Percentiles rank a stretch among this genome's conserved stretches.
Conservation (phyloP, 53 echinoderm and acorn worm species). For the Patiria pectinifera region DNA sequence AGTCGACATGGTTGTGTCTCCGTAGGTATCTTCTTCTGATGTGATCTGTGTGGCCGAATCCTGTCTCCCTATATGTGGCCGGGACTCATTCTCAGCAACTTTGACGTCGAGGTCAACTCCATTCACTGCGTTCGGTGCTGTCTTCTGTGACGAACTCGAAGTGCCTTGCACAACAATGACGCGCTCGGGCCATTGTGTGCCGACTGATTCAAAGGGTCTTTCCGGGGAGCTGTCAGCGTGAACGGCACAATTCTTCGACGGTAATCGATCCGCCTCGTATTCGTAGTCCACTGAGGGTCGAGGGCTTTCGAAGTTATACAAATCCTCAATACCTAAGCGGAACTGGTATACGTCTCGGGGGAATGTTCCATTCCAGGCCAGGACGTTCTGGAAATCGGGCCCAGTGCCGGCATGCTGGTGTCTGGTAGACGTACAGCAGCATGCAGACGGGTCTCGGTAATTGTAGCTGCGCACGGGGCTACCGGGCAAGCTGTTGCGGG, state of each 20-base stretch:
- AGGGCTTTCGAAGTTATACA: constrained; percentile 88
- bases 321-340: constrained; percentile 77
- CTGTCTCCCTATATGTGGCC: constrained; percentile 40
- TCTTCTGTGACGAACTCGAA: constrained; percentile 65
- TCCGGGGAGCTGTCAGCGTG: constrained; percentile 75
- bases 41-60: constrained; percentile 38
- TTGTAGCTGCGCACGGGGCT: constrained; percentile 87
- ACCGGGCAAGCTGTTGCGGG: constrained; percentile 84
- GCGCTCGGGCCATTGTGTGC: constrained; percentile 95
- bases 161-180: constrained; percentile 80
- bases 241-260: constrained; percentile 60
- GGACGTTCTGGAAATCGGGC: constrained; percentile 84
- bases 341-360: constrained; percentile 94
- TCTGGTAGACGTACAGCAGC: constrained; percentile 75
- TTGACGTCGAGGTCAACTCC: constrained; percentile 39
- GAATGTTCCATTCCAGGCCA: constrained; percentile 98
- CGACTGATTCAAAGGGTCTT: constrained; percentile 77
- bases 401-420: constrained; percentile 49
- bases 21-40: constrained; percentile 8
- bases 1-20: constrained; percentile 31
- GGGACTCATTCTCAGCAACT: constrained; percentile 45
- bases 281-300: constrained; percentile 93
- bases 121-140: constrained; percentile 38
- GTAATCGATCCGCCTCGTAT: constrained; percentile 77
- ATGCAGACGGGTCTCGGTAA: constrained; percentile 81